Percentiles rank a stretch among this genome's conserved stretches.
These are phyloP conservation scores for Drosophila mimica DNA, from an alignment of 2,888 invertebrate genomes.

Conservation along the genomic window DNA sequence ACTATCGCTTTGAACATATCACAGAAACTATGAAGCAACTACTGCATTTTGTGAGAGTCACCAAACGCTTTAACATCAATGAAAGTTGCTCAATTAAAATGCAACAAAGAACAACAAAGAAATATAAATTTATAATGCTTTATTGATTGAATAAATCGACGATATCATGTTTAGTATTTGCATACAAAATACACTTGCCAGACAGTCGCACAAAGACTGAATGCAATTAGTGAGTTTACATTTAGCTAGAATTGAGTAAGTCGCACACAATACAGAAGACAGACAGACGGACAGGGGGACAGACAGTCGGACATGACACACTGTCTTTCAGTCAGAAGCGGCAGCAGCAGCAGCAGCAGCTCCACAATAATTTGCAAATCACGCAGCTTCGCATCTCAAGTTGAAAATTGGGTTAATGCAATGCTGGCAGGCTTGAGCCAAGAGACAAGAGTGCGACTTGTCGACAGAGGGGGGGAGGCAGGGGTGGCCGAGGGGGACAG, in stretches of 20 bases:
- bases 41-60: not conserved
- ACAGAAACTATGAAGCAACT: not conserved
- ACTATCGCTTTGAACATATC: not conserved
- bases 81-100: constrained; percentile 19
- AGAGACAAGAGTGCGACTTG: constrained; percentile 14
- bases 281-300: constrained; percentile 10
- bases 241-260: constrained; percentile 55
- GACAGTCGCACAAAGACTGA: constrained; percentile 29
- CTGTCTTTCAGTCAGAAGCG: constrained; percentile 30
- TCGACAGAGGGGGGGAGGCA: constrained; percentile 5
- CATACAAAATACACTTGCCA: constrained; percentile 7
- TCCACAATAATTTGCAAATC: constrained; percentile 76
- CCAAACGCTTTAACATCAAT: not conserved
- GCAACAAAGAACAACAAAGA: not conserved
- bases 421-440: constrained; percentile 55
- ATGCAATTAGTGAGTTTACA: constrained; percentile 51
- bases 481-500: constrained; percentile 36
- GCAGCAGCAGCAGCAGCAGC: constrained; percentile 21
- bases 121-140: constrained; percentile 1
- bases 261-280: constrained; percentile 28
- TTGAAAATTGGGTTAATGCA: constrained; percentile 80
- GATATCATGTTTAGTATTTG: constrained; percentile 30
- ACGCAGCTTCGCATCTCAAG: constrained; percentile 79
- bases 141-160: constrained; percentile 27
- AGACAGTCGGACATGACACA: constrained; percentile 45